phyloP scores from a whole-genome alignment of 1,140 invertebrate genomes.

The Neodiprion pinetum region DNA sequence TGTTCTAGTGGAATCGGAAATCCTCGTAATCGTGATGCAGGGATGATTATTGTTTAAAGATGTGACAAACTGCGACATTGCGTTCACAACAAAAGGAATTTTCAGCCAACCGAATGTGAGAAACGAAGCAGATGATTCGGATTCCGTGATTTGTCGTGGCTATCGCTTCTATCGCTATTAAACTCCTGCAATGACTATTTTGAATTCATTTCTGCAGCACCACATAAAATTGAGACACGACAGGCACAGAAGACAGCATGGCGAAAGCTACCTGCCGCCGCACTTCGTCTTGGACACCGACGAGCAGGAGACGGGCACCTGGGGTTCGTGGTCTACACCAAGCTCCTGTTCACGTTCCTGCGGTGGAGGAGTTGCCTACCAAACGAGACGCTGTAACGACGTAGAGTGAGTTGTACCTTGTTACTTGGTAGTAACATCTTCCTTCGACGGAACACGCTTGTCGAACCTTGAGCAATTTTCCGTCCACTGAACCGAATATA shows the following conservation, averaged over 20 bases:
- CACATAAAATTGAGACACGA: constrained; percentile 60
- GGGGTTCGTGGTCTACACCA: constrained; percentile 79
- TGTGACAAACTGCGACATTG: no score
- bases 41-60: no score
- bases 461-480: neutral
- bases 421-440: neutral
- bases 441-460: neutral
- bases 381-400: constrained; percentile 74
- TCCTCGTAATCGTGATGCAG: no score
- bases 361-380: constrained; percentile 85
- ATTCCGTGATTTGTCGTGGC: no score
- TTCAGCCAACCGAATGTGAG: no score
- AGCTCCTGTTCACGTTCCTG: constrained; percentile 85
- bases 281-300: constrained; percentile 73
- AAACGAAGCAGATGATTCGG: no score
- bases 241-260: constrained; percentile 76
- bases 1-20: no score
- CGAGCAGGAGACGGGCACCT: constrained; percentile 67
- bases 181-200: no score
- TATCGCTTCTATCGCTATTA: no score
- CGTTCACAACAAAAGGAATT: no score
- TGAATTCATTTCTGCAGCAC: constrained; percentile 47
- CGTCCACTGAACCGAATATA: neutral
- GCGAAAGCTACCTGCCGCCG: constrained; percentile 71
- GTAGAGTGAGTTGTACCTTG: constrained; percentile 62